Conservation (phyloP, 1,140 invertebrate genomes). For the Diachasmimorpha longicaudata region DNA sequence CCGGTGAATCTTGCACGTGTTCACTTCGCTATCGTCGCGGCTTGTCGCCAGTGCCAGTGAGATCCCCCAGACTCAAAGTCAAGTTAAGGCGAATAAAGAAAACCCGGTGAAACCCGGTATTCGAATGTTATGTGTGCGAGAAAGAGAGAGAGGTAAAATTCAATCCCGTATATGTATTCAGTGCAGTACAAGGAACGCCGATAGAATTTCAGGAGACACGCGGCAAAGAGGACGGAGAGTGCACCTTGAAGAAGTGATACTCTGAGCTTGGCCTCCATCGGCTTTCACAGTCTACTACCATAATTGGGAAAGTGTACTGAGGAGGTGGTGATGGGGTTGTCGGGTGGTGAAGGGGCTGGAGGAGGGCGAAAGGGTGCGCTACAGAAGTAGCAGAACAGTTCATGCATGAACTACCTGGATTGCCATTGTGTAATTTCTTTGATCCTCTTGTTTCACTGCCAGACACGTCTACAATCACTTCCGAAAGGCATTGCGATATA, state of each 20-base stretch:
- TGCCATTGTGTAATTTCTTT: conserved; percentile 19
- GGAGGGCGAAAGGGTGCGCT: not conserved
- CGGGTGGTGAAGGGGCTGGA: too few species aligned
- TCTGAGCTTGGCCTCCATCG: not conserved
- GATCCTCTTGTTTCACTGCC: conserved; percentile 9
- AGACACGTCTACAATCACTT: not conserved
- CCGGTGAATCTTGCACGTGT: not conserved
- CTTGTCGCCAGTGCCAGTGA: not conserved
- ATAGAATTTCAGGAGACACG: conserved; percentile 5
- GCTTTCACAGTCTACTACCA: conserved; percentile 2
- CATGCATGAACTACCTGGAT: conserved; percentile 21
- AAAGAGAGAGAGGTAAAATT: not conserved
- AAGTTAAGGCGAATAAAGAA: not conserved
- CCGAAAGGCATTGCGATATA: not conserved
- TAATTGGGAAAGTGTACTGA: not conserved
- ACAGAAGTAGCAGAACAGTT: conserved; percentile 6
- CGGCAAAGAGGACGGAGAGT: not conserved
- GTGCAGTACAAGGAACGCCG: not conserved
- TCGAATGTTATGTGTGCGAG: not conserved
- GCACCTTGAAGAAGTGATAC: not conserved
- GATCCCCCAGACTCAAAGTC: not conserved
- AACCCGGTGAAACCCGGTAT: not conserved
- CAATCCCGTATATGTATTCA: not conserved
- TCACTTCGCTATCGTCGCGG: not conserved
- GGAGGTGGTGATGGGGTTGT: not conserved